Conservation (phyloP, 2,888 invertebrate species). For the Drosophila fungiperda region DNA sequence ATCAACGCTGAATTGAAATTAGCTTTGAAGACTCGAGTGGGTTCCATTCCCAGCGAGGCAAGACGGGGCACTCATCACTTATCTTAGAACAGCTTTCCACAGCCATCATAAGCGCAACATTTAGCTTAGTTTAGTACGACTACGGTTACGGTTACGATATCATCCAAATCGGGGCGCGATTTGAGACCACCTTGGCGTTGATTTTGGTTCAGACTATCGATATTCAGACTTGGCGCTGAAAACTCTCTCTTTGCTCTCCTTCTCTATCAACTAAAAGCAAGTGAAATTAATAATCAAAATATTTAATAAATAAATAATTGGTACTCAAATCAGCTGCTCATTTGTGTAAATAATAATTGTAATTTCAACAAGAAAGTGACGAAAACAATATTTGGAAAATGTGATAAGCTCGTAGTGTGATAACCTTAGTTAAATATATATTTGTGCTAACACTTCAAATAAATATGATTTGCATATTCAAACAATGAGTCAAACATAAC, state of each 20-base stretch:
- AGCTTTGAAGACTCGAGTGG: constrained; percentile 32
- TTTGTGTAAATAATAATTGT: not conserved
- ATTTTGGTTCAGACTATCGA: constrained; percentile 1
- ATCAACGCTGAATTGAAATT: constrained; percentile 55
- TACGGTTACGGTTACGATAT: constrained; percentile 52
- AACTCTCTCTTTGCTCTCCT: not conserved
- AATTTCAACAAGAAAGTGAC: not conserved
- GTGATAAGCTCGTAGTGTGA: constrained; percentile 24
- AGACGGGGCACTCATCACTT: constrained; percentile 22
- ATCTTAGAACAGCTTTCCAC: constrained; percentile 46
- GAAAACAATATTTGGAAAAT: not conserved
- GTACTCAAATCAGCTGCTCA: not conserved
- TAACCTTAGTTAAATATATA: constrained; percentile 6
- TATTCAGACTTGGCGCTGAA: not conserved
- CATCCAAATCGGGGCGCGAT: constrained; percentile 9
- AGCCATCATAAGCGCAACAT: constrained; percentile 28
- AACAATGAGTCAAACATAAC: constrained; percentile 46
- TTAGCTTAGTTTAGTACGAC: constrained; percentile 76
- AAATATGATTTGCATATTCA: constrained; percentile 13
- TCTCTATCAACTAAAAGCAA: no score
- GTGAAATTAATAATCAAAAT: not conserved
- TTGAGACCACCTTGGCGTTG: constrained; percentile 2
- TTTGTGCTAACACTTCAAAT: not conserved
- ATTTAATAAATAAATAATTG: not conserved
- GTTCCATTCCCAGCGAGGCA: constrained; percentile 24